Base-by-base conservation (phyloP, 2,113 vertebrate species). In the Rafetus swinhoei region DNA sequence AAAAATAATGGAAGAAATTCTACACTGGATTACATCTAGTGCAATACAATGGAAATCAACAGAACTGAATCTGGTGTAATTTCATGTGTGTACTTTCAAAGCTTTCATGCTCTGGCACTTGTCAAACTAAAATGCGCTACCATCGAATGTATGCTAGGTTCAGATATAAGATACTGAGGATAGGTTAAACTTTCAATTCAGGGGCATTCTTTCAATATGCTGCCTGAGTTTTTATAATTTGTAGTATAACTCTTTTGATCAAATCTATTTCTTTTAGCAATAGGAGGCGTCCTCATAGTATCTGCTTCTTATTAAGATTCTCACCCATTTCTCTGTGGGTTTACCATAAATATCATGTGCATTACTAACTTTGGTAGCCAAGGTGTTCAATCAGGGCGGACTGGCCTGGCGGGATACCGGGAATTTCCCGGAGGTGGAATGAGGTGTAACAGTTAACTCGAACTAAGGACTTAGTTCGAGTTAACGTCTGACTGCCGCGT, bases 21-120 rank as follows among this genome's bases (percentile, higher is more conserved):
- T 97, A 95, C 90, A 56, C 94, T 95, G 97, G 97, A 97, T 97
- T 97, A 97, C 97, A 95, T 95, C 95, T 95, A 95, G 96, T 95
- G 97, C 97, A 97, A 97, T 97, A 94, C 96, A 95, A 93, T 95
- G 96, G 96, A 96, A 96, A 97, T 95, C 95, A 95, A 92, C 96
- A 97, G 95, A 96, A 97, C 54, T 14, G 93, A 92, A 95, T 91
- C 94, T 94, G 90, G 95, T 96, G 96, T 97, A 97, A 97, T 96
- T 95, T 97, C 97, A 87, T 45, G 91, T 88, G 90, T 92, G 91
- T 94, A 96, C 95, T 96, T 95, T 93, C 86, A 77, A 89, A 93
- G 92, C 89, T 82, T 72, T 86, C 92, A 89, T 96, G 84, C 92
- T 2, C 2, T 57, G 45, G 85, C 81, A 91, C 82, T 95, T 93